Base-by-base conservation (phyloP, 1,140 invertebrate genomes). In the Maniola jurtina region DNA sequence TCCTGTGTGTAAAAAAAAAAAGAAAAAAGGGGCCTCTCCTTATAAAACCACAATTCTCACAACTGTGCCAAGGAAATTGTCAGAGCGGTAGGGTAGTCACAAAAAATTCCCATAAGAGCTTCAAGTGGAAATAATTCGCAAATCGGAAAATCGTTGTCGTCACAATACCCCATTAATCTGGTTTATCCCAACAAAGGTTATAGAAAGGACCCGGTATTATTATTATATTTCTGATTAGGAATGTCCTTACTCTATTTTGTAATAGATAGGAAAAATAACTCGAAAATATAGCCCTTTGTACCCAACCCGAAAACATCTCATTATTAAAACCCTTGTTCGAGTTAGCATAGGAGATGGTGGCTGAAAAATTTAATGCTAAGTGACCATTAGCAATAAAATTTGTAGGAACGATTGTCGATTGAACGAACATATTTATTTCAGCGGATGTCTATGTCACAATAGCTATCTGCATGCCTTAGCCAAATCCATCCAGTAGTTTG, bases 141-240 rank as follows among this genome's bases (percentile, higher is more conserved):
- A 45, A 55, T 55, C 25, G 54, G 13, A 55, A 35, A 14, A 33
- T 35, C 35, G 54, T 55, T 34, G 25, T 35, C 54, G 54, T 35
- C 54, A 55, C 54, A 55, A 55, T 55, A 35, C 54, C 33, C 25
- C 15, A 36, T 36, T 55, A 36, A 55, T 55, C 25, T 7, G 25
- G 54, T n/a, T 35, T 55, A 35, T 34, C 11, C 54, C 15, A 55
- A 55, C 54, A 55, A 55, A 34, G 34, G 34, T 34, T n/a, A 55
- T 9, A 55, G 6, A 55, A n/a, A 11, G 34, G 34, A 5, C 4
- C 34, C 25, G 11, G 33, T 34, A 55, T 34, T 35, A 36, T 55
- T 55, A 55, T 55, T 52, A 52, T 52, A 52, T 52, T 52, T 52
- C 16, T 52, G 48, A 52, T 52, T 52, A 52, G 48, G 25, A 45